These are phyloP conservation scores for Ligdia adustata DNA, from an alignment of 2,888 invertebrate species.

Conservation along the genomic window DNA sequence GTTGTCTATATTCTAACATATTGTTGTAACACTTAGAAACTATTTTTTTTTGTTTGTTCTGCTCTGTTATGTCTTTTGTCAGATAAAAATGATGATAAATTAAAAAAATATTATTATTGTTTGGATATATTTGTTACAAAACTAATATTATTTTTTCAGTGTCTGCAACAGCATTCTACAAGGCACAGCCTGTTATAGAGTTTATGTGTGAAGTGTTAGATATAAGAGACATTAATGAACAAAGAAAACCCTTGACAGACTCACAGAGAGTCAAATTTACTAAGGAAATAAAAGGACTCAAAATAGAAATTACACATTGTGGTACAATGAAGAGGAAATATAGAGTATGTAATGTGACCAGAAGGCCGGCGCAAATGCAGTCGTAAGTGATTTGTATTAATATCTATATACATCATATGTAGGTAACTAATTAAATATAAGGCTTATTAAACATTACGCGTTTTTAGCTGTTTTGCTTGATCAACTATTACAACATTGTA, in stretches of 20 bases:
- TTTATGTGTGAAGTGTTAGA: slow-evolving; percentile 99
- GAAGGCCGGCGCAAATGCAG: slow-evolving; percentile 99
- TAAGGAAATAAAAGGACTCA: slow-evolving; percentile 99
- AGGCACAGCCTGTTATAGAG: slow-evolving; percentile 99
- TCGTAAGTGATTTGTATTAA: slow-evolving; percentile 87
- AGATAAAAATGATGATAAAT: no score
- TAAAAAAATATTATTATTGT: no score
- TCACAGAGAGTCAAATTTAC: slow-evolving; percentile 99
- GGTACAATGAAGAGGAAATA: slow-evolving; percentile 99
- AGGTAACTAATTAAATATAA: no score
- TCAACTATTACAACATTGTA: no score
- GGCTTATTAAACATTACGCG: no score
- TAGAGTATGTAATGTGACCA: slow-evolving; percentile 99
- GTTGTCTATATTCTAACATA: no score
- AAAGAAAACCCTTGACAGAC: slow-evolving; percentile 98
- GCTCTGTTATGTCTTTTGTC: no score
- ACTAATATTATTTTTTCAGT: slow-evolving; percentile 86
- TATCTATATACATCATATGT: background rate
- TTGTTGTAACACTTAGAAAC: no score
- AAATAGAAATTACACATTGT: slow-evolving; percentile 99
- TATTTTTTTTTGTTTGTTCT: no score
- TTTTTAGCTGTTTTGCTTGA: no score
- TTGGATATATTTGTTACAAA: no score
- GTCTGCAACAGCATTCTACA: slow-evolving; percentile 99
- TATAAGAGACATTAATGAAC: slow-evolving; percentile 97